Percentiles rank a stretch among this genome's conserved stretches.
Conservation (phyloP, 23 tunicate genomes). For the Styela plicata region DNA sequence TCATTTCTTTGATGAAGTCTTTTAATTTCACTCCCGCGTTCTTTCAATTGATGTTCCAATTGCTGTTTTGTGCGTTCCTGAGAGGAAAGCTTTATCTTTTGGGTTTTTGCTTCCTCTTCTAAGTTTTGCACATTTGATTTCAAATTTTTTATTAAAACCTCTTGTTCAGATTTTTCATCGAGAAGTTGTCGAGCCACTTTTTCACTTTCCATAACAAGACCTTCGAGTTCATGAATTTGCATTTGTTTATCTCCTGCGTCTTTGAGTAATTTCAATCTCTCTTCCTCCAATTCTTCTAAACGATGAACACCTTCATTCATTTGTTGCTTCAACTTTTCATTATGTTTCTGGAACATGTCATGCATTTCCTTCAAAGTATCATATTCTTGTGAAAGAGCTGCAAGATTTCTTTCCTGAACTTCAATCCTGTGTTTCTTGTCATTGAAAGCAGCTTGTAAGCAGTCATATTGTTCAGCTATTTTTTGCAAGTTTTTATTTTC, state of each 20-base stretch:
- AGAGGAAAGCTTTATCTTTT: constrained; percentile 49
- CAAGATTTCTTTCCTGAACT: constrained; percentile 58
- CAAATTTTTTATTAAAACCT: constrained; percentile 22
- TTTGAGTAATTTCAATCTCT: constrained; percentile 48
- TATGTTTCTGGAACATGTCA: constrained; percentile 83
- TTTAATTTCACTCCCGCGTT: constrained; percentile 42
- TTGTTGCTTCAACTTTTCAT: constrained; percentile 68
- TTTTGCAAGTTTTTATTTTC: constrained; percentile 57
- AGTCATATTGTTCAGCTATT: constrained; percentile 70
- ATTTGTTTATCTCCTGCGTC: constrained; percentile 47
- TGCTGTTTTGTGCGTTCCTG: constrained; percentile 42
- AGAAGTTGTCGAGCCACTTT: constrained; percentile 29
- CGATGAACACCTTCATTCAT: constrained; percentile 34
- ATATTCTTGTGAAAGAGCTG: constrained; percentile 51
- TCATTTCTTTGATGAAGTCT: constrained; percentile 33
- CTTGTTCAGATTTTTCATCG: constrained; percentile 52
- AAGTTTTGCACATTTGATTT: constrained; percentile 23
- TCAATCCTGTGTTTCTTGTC: constrained; percentile 61
- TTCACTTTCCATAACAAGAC: constrained; percentile 61
- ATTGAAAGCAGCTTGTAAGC: constrained; percentile 51
- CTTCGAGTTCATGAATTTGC: constrained; percentile 57
- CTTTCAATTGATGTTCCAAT: constrained; percentile 49
- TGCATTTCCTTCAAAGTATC: constrained; percentile 66
- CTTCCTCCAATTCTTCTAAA: constrained; percentile 61
- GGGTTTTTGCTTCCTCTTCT: constrained; percentile 55